Percentiles rank a stretch among this genome's conserved stretches.
Evolutionary conservation across 2,797 vertebrate genomes (phyloP).

Genomic region (Pristis pectinata): DNA sequence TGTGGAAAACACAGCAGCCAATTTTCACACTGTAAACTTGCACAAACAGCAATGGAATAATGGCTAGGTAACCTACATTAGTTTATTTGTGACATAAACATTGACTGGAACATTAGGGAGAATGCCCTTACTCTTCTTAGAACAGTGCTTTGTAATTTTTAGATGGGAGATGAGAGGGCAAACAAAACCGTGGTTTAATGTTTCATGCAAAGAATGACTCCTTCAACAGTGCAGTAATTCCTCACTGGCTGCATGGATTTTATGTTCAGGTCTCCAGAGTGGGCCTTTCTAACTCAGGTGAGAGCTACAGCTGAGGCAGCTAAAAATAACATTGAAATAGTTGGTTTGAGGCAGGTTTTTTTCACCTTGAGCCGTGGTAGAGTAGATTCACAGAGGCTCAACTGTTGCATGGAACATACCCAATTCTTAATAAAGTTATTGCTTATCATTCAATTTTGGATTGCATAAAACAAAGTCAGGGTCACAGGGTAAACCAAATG

Average conservation of each 20-base stretch:
- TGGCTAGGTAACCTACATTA: neutral
- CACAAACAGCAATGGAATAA: neutral
- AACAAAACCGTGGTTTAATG: neutral
- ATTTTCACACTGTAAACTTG: too few species aligned
- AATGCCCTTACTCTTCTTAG: neutral
- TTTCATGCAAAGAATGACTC: neutral
- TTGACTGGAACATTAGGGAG: neutral
- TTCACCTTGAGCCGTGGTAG: neutral
- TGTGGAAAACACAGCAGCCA: neutral
- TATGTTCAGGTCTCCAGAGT: too few species aligned
- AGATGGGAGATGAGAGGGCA: neutral
- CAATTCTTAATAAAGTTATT: neutral
- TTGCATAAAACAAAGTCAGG: neutral
- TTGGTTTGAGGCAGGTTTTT: neutral
- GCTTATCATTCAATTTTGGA: neutral
- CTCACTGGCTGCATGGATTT: neutral
- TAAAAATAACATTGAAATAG: too few species aligned
- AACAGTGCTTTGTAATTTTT: neutral
- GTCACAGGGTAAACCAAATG: neutral
- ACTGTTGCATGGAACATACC: neutral
- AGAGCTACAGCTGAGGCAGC: neutral
- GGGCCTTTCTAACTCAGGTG: neutral
- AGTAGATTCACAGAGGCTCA: neutral
- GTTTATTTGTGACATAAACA: neutral
- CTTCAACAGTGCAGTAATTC: neutral